These are phyloP conservation scores for Gymnopithys bicolor DNA, from an alignment of 2,797 vertebrate species.

Conservation along the genomic window DNA sequence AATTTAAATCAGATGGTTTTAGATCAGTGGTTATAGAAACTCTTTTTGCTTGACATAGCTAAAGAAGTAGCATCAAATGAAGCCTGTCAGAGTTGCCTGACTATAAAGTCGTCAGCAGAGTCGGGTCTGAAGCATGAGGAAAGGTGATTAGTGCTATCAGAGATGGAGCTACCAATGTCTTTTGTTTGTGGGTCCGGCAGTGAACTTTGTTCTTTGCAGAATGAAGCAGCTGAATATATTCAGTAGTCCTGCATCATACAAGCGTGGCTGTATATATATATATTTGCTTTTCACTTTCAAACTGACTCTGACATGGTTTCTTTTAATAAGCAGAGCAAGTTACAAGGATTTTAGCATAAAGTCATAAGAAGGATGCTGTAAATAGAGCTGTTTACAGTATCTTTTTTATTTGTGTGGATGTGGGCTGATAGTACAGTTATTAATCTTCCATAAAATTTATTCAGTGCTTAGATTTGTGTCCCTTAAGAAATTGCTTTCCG, in stretches of 20 bases:
- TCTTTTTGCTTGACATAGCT: not conserved
- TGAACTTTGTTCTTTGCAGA: not conserved
- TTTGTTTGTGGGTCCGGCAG: not conserved
- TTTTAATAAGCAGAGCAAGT: not conserved
- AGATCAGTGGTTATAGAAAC: not conserved
- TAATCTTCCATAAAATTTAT: not conserved
- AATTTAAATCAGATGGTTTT: not conserved
- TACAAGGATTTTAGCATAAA: not conserved
- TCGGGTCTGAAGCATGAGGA: not conserved
- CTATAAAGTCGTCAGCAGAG: not conserved
- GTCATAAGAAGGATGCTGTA: not conserved
- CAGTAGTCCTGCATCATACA: not conserved
- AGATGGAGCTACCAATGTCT: not conserved
- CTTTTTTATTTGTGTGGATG: not conserved
- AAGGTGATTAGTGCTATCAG: not conserved
- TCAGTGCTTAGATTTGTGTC: not conserved
- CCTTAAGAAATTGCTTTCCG: not conserved
- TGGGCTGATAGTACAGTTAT: not conserved
- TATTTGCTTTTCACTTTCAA: not conserved
- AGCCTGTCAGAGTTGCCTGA: not conserved
- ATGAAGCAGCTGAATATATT: not conserved
- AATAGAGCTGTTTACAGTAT: not conserved
- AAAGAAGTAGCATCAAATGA: not conserved
- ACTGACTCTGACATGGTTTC: not conserved
- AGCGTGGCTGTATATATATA: fast-evolving